These are phyloP conservation scores for Hippolais icterina DNA, from an alignment of 2,113 vertebrate species.

Conservation along the genomic window DNA sequence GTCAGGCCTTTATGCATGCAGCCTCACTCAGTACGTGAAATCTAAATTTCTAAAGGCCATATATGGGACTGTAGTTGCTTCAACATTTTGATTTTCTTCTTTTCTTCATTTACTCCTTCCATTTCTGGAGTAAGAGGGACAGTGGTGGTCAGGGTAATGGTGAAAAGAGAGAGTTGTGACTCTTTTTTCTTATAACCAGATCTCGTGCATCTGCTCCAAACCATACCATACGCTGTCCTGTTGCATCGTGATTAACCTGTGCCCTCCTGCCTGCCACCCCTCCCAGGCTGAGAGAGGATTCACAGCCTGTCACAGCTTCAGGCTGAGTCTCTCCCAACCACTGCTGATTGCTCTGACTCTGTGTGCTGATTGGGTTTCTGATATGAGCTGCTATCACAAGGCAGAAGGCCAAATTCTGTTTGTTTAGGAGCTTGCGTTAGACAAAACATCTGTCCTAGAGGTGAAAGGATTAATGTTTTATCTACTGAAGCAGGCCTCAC, in stretches of 20 bases:
- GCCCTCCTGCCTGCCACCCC: neutral
- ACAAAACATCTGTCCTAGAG: slow-evolving; percentile 24
- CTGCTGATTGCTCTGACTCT: slow-evolving; percentile 12
- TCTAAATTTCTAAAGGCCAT: slow-evolving; percentile 57
- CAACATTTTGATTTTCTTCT: slow-evolving; percentile 45
- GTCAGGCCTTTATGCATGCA: slow-evolving; percentile 31
- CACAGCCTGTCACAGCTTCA: slow-evolving; percentile 5
- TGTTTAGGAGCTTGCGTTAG: slow-evolving; percentile 42
- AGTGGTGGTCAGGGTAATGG: slow-evolving; percentile 19
- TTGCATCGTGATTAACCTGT: neutral
- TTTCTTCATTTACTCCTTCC: neutral
- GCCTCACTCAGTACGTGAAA: slow-evolving; percentile 11
- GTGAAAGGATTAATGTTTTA: slow-evolving; percentile 54
- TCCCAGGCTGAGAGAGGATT: slow-evolving; percentile 6
- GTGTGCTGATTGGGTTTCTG: neutral
- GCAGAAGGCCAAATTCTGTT: neutral
- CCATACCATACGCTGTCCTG: neutral
- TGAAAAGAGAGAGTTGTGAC: neutral
- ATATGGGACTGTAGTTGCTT: slow-evolving; percentile 34
- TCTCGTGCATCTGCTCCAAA: neutral
- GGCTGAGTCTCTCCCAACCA: neutral
- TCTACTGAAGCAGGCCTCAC: slow-evolving; percentile 3
- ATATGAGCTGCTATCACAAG: neutral
- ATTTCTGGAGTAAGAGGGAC: neutral
- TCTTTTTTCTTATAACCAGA: neutral